Conservation (phyloP, 2,113 vertebrate species). For the Pavo muticus region DNA sequence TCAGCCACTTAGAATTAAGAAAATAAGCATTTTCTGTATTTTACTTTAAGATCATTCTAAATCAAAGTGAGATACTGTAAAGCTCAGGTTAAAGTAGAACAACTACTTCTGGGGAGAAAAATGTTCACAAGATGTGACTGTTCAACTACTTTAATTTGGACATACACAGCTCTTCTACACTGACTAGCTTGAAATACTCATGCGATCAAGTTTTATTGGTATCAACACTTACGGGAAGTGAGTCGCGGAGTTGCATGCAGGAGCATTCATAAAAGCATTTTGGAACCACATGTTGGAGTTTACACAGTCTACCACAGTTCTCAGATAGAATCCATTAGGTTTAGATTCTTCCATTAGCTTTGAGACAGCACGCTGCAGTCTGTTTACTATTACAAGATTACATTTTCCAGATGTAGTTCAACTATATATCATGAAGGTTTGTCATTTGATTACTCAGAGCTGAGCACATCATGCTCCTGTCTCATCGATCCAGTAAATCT, state of each 20-base stretch:
- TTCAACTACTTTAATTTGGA: conserved; percentile 23
- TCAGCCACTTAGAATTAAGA: neutral
- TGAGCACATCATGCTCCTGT: neutral
- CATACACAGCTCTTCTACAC: conserved; percentile 42
- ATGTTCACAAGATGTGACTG: neutral
- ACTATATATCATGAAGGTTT: conserved; percentile 5
- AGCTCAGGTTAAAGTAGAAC: neutral
- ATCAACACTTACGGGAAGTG: neutral
- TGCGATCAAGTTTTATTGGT: conserved; percentile 44
- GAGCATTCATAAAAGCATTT: conserved; percentile 40
- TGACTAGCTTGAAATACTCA: conserved; percentile 21
- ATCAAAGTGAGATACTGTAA: neutral
- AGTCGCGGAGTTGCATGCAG: conserved; percentile 46
- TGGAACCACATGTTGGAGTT: neutral
- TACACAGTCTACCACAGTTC: conserved; percentile 28
- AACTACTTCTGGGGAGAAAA: neutral
- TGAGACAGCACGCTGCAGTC: neutral
- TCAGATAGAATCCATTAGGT: neutral
- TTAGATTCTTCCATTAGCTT: neutral
- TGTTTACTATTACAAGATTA: neutral
- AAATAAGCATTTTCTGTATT: neutral
- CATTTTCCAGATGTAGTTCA: conserved; percentile 36
- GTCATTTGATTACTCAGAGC: conserved; percentile 29
- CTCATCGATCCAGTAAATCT: conserved; percentile 35
- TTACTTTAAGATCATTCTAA: neutral